Conservation (phyloP, 2,797 vertebrate genomes). For the Sebastes cheni region DNA sequence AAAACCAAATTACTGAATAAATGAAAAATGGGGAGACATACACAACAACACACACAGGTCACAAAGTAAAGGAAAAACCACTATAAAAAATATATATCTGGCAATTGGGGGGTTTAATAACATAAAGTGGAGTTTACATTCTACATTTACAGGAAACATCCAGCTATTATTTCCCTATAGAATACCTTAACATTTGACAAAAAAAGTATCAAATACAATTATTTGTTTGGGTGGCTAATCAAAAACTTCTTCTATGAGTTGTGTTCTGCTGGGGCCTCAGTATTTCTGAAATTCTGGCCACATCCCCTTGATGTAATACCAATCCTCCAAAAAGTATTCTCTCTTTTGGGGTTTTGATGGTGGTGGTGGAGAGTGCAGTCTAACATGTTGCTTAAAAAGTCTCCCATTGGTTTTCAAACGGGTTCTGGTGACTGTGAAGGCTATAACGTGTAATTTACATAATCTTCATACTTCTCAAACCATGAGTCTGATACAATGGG, state of each 20-base stretch:
- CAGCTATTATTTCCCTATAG: background rate
- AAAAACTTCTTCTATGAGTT: background rate
- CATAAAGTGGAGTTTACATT: background rate
- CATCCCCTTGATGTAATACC: background rate
- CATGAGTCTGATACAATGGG: too few relatives aligned
- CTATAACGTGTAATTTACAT: background rate
- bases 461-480: background rate
- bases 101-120: background rate
- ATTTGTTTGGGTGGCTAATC: background rate
- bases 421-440: background rate
- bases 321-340: background rate
- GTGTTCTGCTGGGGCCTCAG: background rate
- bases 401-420: background rate
- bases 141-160: background rate
- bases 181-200: background rate
- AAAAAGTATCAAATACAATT: rapidly evolving
- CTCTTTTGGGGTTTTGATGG: background rate
- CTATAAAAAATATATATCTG: background rate
- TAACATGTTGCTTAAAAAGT: background rate
- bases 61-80: background rate
- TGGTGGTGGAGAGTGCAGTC: background rate
- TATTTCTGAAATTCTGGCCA: background rate
- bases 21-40: background rate
- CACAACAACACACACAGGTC: background rate
- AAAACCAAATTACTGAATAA: background rate